phyloP scores from a whole-genome alignment of 2,797 vertebrate species.

The Onychomys leucogaster region DNA sequence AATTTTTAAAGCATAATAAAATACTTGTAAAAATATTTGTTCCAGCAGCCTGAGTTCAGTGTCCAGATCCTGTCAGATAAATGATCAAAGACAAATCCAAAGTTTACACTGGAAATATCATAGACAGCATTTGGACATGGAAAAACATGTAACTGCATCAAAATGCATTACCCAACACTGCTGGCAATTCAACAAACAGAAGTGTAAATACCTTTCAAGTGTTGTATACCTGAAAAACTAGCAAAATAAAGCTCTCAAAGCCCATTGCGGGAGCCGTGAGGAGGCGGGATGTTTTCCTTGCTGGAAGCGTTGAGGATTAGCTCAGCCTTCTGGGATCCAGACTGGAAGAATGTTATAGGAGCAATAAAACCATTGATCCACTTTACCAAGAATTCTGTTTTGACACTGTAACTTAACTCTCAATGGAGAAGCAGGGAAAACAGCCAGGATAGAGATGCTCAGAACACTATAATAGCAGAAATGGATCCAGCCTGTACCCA shows the following conservation, averaged over 20 bases:
- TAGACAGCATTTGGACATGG: neutral
- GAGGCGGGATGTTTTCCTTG: neutral
- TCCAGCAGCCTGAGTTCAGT: neutral
- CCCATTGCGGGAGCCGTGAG: neutral
- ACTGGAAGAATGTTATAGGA: neutral
- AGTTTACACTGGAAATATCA: slow-evolving; percentile 30
- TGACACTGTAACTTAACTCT: slow-evolving; percentile 15
- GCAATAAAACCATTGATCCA: neutral
- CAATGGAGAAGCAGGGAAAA: neutral
- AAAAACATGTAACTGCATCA: neutral
- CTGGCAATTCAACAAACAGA: neutral
- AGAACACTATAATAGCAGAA: slow-evolving; percentile 16
- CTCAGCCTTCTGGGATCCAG: neutral
- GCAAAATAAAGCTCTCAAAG: neutral
- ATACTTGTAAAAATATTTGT: slow-evolving; percentile 50
- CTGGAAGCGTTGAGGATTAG: neutral
- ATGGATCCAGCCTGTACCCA: neutral
- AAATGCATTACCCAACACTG: neutral
- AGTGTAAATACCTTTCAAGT: slow-evolving; percentile 48
- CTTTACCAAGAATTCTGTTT: slow-evolving; percentile 54
- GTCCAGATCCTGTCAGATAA: slow-evolving; percentile 38
- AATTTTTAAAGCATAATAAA: slow-evolving; percentile 44
- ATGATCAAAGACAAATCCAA: slow-evolving; percentile 30
- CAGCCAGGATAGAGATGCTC: neutral
- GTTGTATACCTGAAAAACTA: slow-evolving; percentile 44